Conservation (phyloP, 2,888 invertebrate species). For the Scelioninae gen. 1 region DNA sequence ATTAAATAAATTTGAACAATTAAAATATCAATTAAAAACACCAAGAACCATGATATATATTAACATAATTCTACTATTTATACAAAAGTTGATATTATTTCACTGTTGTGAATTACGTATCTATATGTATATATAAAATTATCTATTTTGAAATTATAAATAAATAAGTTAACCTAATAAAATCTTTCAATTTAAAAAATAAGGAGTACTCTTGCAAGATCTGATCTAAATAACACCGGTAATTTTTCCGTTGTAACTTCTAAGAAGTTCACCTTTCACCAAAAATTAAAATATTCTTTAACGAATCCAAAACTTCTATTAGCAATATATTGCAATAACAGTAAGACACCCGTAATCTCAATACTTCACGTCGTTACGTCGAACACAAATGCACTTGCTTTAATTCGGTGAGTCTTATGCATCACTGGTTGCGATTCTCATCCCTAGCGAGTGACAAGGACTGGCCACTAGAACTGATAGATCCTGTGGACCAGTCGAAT, state of each 20-base stretch:
- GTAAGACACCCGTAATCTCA: slow-evolving; percentile 21
- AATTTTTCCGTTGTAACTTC: not conserved
- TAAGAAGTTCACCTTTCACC: slow-evolving; percentile 20
- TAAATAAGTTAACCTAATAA: not conserved
- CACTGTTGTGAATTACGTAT: too few species aligned
- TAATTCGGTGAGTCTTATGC: slow-evolving; percentile 50
- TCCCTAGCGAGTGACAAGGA: slow-evolving; percentile 79
- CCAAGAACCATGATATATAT: too few species aligned
- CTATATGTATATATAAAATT: too few species aligned
- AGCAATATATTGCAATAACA: slow-evolving; percentile 21
- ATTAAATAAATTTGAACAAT: too few species aligned
- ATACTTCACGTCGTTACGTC: slow-evolving; percentile 33
- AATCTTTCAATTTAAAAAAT: not conserved
- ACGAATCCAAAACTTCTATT: slow-evolving; percentile 7
- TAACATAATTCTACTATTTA: too few species aligned
- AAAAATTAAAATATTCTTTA: not conserved
- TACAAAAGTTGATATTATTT: too few species aligned
- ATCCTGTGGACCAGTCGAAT: slow-evolving; percentile 82
- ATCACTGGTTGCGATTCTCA: slow-evolving; percentile 77
- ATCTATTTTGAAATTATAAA: too few species aligned
- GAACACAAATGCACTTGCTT: slow-evolving; percentile 62
- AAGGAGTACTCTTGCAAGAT: not conserved
- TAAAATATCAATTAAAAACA: too few species aligned
- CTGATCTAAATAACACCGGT: not conserved
- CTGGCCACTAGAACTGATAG: slow-evolving; percentile 79